Evolutionary conservation across 2,888 invertebrate species (phyloP).

Genomic region (Hydriomena furcata): DNA sequence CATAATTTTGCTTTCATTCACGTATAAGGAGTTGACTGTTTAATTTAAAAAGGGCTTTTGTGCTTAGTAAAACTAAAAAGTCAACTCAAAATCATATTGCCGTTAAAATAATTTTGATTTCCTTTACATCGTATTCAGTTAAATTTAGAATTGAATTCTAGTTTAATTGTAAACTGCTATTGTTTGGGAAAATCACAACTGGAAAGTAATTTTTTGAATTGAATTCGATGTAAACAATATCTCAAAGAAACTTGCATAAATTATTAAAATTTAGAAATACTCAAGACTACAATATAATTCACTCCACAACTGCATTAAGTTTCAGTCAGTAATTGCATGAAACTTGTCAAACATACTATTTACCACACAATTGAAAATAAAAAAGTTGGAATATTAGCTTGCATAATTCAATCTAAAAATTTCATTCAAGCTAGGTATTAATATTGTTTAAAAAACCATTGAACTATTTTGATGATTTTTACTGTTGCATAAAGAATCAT

Average conservation of each 20-base stretch:
- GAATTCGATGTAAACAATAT: slow-evolving; percentile 10
- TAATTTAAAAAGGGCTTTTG: slow-evolving; percentile 7
- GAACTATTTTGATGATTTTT: slow-evolving; percentile 13
- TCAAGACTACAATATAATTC: slow-evolving; percentile 23
- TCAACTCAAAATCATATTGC: slow-evolving; percentile 15
- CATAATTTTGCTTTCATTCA: slow-evolving; percentile 25
- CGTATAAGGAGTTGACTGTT: slow-evolving; percentile 16
- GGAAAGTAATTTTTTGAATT: neutral
- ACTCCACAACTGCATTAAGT: slow-evolving; percentile 37
- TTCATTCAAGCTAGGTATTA: slow-evolving; percentile 18
- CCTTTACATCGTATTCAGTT: slow-evolving; percentile 6
- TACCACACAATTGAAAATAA: slow-evolving; percentile 43
- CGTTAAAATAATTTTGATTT: slow-evolving; percentile 11
- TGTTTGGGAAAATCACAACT: neutral
- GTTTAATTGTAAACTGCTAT: too few species aligned
- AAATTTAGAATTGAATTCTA: too few species aligned
- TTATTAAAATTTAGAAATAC: slow-evolving; percentile 17
- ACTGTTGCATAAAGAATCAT: too few species aligned
- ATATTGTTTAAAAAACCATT: slow-evolving; percentile 1
- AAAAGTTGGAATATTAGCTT: slow-evolving; percentile 13
- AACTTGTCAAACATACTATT: slow-evolving; percentile 47
- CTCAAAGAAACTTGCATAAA: neutral
- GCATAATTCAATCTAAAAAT: slow-evolving; percentile 27
- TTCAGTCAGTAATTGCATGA: slow-evolving; percentile 38
- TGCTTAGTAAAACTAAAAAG: slow-evolving; percentile 14